A percentile compares a stretch with the other conserved stretches of the same genome.
These are phyloP conservation scores for Ichneumoninae sp. DNA, from an alignment of 2,888 invertebrate species.

Conservation along the genomic window DNA sequence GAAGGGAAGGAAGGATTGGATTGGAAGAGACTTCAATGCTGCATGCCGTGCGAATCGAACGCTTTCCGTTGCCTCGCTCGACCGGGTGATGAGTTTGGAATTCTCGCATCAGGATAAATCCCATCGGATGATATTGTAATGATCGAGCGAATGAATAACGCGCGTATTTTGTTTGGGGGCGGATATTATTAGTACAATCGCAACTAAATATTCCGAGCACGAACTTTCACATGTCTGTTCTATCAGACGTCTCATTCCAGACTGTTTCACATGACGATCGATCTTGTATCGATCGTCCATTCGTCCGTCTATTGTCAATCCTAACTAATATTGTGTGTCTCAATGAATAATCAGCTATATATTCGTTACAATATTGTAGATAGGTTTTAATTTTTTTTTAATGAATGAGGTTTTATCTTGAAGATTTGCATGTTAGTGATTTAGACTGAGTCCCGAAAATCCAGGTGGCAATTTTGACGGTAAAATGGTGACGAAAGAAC, in stretches of 20 bases:
- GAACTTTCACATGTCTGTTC: too few species aligned
- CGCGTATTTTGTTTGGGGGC: too few species aligned
- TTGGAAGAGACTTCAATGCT: conserved; percentile 76
- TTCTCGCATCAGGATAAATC: not conserved
- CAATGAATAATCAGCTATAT: too few species aligned
- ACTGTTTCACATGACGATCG: too few species aligned
- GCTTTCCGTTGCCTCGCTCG: conserved; percentile 42
- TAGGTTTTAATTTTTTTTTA: not conserved
- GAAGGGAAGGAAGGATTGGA: conserved; percentile 65
- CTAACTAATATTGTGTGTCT: too few species aligned
- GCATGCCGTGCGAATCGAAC: conserved; percentile 67
- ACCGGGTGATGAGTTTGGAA: conserved; percentile 20
- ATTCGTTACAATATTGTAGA: not conserved
- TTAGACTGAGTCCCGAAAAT: not conserved
- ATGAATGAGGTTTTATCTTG: not conserved
- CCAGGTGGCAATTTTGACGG: conserved; percentile 9
- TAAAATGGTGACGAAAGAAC: conserved; percentile 25
- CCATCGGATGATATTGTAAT: not conserved
- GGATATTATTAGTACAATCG: too few species aligned
- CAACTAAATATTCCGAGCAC: too few species aligned
- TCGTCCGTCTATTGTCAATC: too few species aligned
- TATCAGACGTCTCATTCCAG: too few species aligned
- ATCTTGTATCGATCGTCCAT: too few species aligned
- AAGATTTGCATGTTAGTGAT: not conserved
- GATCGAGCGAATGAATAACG: too few species aligned